A percentile compares a stretch with the other conserved stretches of the same genome.
Conservation (phyloP, 2,797 vertebrate genomes). For the Podarcis siculus region DNA sequence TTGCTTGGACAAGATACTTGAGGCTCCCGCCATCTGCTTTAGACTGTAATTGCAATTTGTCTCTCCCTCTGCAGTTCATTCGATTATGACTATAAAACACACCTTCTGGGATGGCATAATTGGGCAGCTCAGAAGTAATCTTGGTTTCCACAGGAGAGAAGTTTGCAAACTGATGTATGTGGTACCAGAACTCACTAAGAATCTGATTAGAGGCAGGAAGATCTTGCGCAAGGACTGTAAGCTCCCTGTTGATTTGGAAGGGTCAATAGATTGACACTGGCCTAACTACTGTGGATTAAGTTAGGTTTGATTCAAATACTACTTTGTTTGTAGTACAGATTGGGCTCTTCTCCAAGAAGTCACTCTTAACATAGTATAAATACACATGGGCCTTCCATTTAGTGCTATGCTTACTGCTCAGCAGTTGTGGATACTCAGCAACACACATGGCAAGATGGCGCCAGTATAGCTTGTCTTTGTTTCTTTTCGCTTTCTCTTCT, state of each 20-base stretch:
- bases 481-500: not conserved
- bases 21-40: constrained; percentile 54
- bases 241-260: constrained; percentile 72
- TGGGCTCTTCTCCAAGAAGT: constrained; percentile 63
- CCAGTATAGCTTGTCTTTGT: not conserved
- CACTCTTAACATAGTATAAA: constrained; percentile 45
- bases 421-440: not conserved
- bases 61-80: constrained; percentile 51
- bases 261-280: constrained; percentile 71
- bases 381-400: not conserved
- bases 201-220: constrained; percentile 73
- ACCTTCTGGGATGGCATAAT: constrained; percentile 74
- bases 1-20: constrained; percentile 54
- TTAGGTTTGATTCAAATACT: constrained; percentile 73
- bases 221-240: constrained; percentile 72
- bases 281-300: constrained; percentile 71
- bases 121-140: constrained; percentile 74
- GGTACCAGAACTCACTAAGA: constrained; percentile 74
- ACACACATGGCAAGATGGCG: not conserved
- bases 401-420: not conserved
- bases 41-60: constrained; percentile 58
- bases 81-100: constrained; percentile 66
- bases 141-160: constrained; percentile 71
- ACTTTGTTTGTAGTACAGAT: constrained; percentile 68
- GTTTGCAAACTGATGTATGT: constrained; percentile 73